A percentile compares a stretch with the other conserved stretches of the same genome.
Evolutionary conservation across 2,888 invertebrate species (phyloP).

Genomic region (Agriopis aurantiaria): DNA sequence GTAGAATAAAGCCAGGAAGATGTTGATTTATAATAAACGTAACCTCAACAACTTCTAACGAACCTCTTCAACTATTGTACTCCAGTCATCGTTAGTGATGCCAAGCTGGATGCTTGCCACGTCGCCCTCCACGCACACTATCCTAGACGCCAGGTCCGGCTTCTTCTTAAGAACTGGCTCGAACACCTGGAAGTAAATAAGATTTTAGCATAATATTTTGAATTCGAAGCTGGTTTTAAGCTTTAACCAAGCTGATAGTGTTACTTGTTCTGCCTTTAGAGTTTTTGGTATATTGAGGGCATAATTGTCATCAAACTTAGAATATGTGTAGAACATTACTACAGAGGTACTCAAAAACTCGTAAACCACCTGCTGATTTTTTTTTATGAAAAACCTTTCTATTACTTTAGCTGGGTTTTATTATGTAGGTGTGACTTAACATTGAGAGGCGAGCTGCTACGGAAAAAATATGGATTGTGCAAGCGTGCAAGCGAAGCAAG

Average conservation of each 20-base stretch:
- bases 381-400: too few species aligned
- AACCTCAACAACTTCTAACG: background rate
- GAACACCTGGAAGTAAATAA: slow-evolving; percentile 34
- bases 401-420: background rate
- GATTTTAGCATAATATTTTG: background rate
- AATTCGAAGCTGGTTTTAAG: too few species aligned
- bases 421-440: background rate
- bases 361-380: too few species aligned
- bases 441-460: too few species aligned
- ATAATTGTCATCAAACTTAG: too few species aligned
- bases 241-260: too few species aligned
- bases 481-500: too few species aligned
- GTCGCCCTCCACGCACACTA: slow-evolving; percentile 44
- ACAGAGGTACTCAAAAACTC: too few species aligned
- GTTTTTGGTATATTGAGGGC: too few species aligned
- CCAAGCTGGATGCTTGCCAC: slow-evolving; percentile 18
- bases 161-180: slow-evolving; percentile 29
- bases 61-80: background rate
- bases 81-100: slow-evolving; percentile 1
- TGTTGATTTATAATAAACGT: background rate
- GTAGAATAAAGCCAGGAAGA: background rate
- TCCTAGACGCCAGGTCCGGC: slow-evolving; percentile 33
- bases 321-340: too few species aligned
- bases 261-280: too few species aligned
- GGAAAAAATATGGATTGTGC: too few species aligned